Base-by-base conservation (phyloP, 64 coral and sea anemone genomes). In the Exaiptasia diaphana region DNA sequence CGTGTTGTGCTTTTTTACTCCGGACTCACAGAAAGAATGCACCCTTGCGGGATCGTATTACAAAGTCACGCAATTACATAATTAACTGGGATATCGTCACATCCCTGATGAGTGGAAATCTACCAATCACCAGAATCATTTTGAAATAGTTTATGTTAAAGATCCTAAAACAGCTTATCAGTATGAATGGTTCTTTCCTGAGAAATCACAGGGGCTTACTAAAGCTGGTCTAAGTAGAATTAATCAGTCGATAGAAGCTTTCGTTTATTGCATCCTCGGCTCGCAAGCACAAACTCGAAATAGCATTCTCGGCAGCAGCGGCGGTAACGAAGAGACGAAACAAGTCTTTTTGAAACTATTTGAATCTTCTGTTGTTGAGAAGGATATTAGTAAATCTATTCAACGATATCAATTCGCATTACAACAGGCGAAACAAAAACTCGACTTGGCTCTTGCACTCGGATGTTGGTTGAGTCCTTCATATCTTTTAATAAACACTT, bases 351-450 rank as follows among this genome's bases (percentile, higher is more conserved):
- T 56, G 17, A 56, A 18, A 56, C 26, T 56, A 56, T 56, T 56
- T n/a, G 53, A 56, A 56, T 18, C 53, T 56, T 8, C 53, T 22
- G 26, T 56, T 22, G 26, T 56, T 22, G 53, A 56, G 26, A 56
- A 56, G 5, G 53, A 56, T 56, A 56, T 56, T 22, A 22, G 18
- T 56, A 56, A 56, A n/a, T 22, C 18, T 56, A 56, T 56, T 17
- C 53, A 56, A 56, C 11, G 53, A 56, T 56, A 56, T 56, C 53
- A 56, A n/a, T 56, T 72, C 38, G 35, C 68, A 42, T 21, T 72
- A 11, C 35, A 72, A 21, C 17, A 72, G 4, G 35, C 68, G 7
- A 72, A 72, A 22, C 35, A 41, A 10, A 72, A 24, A 39, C 24
- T 72, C 12, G 35, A 72, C 43, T 42, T 38, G 9, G 68, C 35